Evolutionary conservation across 2,888 invertebrate species (phyloP).

Genomic region (Catocala nupta): DNA sequence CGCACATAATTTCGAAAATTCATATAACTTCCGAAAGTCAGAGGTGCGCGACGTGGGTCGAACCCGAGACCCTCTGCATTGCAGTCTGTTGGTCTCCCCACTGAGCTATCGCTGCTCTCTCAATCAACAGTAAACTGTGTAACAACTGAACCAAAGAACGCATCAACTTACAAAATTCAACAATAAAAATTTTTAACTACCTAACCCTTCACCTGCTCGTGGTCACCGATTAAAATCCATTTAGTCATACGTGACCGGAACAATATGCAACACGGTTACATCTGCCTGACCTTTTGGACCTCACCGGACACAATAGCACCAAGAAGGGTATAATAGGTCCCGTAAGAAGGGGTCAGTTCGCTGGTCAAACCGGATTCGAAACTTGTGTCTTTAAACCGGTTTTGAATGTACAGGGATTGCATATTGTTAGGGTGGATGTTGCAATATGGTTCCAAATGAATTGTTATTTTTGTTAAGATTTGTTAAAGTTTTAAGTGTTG

Average conservation of each 20-base stretch:
- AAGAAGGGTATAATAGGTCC: constrained; percentile 37
- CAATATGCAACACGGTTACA: constrained; percentile 57
- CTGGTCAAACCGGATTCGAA: constrained; percentile 70
- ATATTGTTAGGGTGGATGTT: constrained; percentile 33
- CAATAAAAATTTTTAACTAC: neutral
- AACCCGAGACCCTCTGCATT: too few species aligned
- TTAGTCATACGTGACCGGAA: constrained; percentile 19
- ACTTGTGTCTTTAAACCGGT: constrained; percentile 63
- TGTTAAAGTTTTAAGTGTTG: neutral
- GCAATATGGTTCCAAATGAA: constrained; percentile 22
- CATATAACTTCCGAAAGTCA: too few species aligned
- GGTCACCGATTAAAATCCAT: neutral
- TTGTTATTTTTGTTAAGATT: neutral
- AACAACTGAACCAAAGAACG: too few species aligned
- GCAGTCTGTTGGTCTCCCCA: too few species aligned
- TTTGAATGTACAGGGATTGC: constrained; percentile 48
- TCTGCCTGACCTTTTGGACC: constrained; percentile 74
- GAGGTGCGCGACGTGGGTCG: too few species aligned
- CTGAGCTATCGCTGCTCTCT: too few species aligned
- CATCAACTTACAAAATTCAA: neutral
- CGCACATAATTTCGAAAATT: too few species aligned
- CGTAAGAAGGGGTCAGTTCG: constrained; percentile 64
- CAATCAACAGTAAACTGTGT: too few species aligned
- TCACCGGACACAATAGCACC: constrained; percentile 57
- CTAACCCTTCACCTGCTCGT: neutral